Evolutionary conservation across 2,888 invertebrate genomes (phyloP), one percentile per base, ranked within the genome.

Genomic region (Dolichopus griseipennis): DNA sequence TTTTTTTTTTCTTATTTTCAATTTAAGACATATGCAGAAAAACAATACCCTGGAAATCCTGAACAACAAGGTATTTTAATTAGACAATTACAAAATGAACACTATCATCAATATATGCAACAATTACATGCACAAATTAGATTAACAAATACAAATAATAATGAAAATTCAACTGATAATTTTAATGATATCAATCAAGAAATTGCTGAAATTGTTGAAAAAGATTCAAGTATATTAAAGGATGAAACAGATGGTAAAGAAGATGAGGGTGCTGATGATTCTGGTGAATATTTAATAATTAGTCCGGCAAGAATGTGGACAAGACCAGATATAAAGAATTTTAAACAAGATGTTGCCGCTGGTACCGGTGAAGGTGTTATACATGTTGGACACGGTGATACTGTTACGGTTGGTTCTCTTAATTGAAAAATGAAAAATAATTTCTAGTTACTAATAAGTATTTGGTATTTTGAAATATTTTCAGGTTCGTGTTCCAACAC

Each of bases 91-190:
- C 99, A 99, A 82, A 97, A 97, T 75, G 97, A 99, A 77, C 99
- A 99, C 81, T 99, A 97, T 79, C 95, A 97, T 78, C 97, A 98
- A 78, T 99, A 99, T 80, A 96, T 99, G 88, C 94, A 97, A 75
- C 98, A 98, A 80, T 83, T 97, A 61, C 90, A 87, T 68, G 77
- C 79, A 8, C 79, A 79, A 61, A 78, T 79, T 18, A 61, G 34
- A 27, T 33, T 63, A 27, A 27, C 34, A n/a, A 61, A 61, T 61
- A 9, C 37, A 21, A 37, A 6, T 34, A 27, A 15, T 18, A 12
- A 15, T 18, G 27, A 27, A 7, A 62, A 41, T 15, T 18, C 9
- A 52, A n/a, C 61, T 10, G 65, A 68, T 52, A 67, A 68, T 66
- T 1, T 65, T 52, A 21, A 43, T 67, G 22, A 67, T 66, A 68